These are phyloP conservation scores for Epizoanthus fatuus DNA, from an alignment of 92 coral and sea anemone species.

Conservation along the genomic window DNA sequence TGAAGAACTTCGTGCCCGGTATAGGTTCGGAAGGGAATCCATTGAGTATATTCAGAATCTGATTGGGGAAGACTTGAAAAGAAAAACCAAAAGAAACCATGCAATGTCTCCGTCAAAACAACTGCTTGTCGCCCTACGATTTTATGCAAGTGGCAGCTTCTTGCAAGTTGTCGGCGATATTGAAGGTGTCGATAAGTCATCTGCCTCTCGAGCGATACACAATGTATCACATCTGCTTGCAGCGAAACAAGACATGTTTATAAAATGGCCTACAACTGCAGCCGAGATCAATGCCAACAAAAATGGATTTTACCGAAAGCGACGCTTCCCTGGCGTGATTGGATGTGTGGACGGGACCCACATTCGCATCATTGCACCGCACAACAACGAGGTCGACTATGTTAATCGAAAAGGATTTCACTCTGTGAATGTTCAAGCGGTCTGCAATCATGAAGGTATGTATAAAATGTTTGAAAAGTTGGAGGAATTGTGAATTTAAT, in stretches of 20 bases:
- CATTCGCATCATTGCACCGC: too few species aligned
- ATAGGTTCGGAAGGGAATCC: slow-evolving; percentile 54
- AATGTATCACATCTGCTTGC: slow-evolving; percentile 28
- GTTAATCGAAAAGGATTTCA: too few species aligned
- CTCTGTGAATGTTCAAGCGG: too few species aligned
- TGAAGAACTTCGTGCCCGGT: slow-evolving; percentile 28
- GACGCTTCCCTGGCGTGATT: too few species aligned
- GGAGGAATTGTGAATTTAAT: too few species aligned
- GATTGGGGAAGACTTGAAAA: slow-evolving; percentile 35
- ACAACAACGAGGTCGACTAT: too few species aligned
- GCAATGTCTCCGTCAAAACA: slow-evolving; percentile 49
- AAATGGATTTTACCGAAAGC: too few species aligned
- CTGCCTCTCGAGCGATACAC: slow-evolving; percentile 44
- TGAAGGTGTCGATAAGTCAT: slow-evolving; percentile 53
- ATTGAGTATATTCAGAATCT: slow-evolving; percentile 43
- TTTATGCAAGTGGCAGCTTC: slow-evolving; percentile 64
- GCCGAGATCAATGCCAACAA: too few species aligned
- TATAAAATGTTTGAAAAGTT: too few species aligned
- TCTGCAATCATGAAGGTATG: too few species aligned
- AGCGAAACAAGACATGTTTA: slow-evolving; percentile 9
- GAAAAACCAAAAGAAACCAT: slow-evolving; percentile 51
- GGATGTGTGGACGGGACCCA: too few species aligned
- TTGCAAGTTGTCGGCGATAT: slow-evolving; percentile 69
- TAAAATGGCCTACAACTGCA: slow-evolving; percentile 47
- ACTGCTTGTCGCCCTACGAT: slow-evolving; percentile 63